phyloP scores from a whole-genome alignment of 1,140 invertebrate genomes.

The Drosophila melanogaster region Release_6_plus_ISO1_MT NT_037436.4:5084001-5084500 shows the following conservation, averaged over 20 bases:
- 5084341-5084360: constrained; percentile 47
- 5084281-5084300: neutral
- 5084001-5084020: constrained; percentile 18
- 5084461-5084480: constrained; percentile 43
- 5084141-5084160: neutral
- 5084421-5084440: constrained; percentile 61
- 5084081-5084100: constrained; percentile 20
- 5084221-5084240: constrained; percentile 31
- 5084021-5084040: constrained; percentile 4
- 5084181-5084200: constrained; percentile 15
- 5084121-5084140: constrained; percentile 17
- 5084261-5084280: constrained; percentile 33
- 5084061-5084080: neutral
- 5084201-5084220: neutral
- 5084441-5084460: constrained; percentile 50
- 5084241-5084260: constrained; percentile 48
- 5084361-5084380: neutral
- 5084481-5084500: constrained; percentile 9
- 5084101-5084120: constrained; percentile 49
- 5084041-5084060: neutral
- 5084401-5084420: constrained; percentile 55
- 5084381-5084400: constrained; percentile 44
- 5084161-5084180: constrained; percentile 11
- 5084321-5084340: constrained; percentile 66
- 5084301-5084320: constrained; percentile 27